A percentile compares a stretch with the other conserved stretches of the same genome.
phyloP scores from a whole-genome alignment of 2,888 invertebrate genomes.

The Keiferia lycopersicella region DNA sequence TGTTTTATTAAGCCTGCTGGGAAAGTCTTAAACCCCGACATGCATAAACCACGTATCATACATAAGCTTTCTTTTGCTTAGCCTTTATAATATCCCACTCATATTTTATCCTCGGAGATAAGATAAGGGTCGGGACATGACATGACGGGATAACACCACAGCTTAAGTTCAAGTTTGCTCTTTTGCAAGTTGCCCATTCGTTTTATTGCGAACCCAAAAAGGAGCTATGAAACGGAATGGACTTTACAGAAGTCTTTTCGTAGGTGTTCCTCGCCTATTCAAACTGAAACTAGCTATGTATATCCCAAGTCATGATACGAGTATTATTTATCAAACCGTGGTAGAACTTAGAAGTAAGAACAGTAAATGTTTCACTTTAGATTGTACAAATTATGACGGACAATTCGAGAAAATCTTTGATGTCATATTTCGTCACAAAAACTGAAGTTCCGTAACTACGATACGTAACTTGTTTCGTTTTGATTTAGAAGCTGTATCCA shows the following conservation, averaged over 20 bases:
- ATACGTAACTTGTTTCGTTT: too few relatives aligned
- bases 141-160: slow-evolving; percentile 4
- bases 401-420: too few relatives aligned
- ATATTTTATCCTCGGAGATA: not conserved
- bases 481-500: too few relatives aligned
- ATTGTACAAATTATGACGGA: too few relatives aligned
- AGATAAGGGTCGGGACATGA: slow-evolving; percentile 1
- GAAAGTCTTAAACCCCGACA: not conserved
- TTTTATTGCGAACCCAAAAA: slow-evolving; percentile 2
- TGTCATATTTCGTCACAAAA: too few relatives aligned
- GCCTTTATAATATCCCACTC: not conserved
- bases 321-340: too few relatives aligned
- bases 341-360: too few relatives aligned
- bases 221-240: not conserved
- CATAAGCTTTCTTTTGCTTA: not conserved
- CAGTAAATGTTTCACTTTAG: too few relatives aligned
- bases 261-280: not conserved
- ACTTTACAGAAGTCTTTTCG: not conserved
- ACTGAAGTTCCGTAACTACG: too few relatives aligned
- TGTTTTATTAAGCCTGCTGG: too few relatives aligned
- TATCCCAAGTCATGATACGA: too few relatives aligned
- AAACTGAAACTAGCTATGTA: not conserved
- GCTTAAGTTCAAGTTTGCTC: slow-evolving; percentile 5
- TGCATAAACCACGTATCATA: not conserved
- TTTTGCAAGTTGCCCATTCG: slow-evolving; percentile 3